Conservation (phyloP, 2,888 invertebrate species). For the Meandrusa payeni region DNA sequence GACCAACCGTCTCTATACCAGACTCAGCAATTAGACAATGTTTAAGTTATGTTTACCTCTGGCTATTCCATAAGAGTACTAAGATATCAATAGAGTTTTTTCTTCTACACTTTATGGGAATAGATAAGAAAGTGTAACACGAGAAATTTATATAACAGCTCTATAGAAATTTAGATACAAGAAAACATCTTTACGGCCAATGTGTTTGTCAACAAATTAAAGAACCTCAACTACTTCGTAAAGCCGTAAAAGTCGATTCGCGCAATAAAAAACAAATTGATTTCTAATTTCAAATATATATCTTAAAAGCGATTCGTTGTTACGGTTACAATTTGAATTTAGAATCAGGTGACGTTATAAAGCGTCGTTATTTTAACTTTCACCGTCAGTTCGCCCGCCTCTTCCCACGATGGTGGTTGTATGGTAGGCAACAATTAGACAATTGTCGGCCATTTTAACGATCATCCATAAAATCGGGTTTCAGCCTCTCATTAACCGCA, state of each 20-base stretch:
- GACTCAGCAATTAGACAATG: too few relatives aligned
- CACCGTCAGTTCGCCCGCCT: slow-evolving; percentile 61
- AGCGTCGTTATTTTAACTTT: slow-evolving; percentile 62
- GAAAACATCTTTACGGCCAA: slow-evolving; percentile 9
- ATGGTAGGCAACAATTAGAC: slow-evolving; percentile 76
- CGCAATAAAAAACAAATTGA: slow-evolving; percentile 57
- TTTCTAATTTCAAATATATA: slow-evolving; percentile 48
- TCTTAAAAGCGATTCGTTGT: slow-evolving; percentile 71
- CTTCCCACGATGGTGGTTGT: slow-evolving; percentile 74
- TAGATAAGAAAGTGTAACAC: slow-evolving; percentile 15
- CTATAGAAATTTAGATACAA: slow-evolving; percentile 2
- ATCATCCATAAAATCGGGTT: slow-evolving; percentile 75
- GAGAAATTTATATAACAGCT: slow-evolving; percentile 7
- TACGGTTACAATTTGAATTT: slow-evolving; percentile 62
- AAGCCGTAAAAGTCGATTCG: slow-evolving; percentile 34
- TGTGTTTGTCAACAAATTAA: slow-evolving; percentile 25
- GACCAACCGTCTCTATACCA: too few relatives aligned
- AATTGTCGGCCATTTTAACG: slow-evolving; percentile 78
- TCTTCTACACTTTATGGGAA: slow-evolving; percentile 1
- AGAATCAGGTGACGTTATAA: slow-evolving; percentile 65
- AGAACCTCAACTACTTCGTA: slow-evolving; percentile 23
- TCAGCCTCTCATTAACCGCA: slow-evolving; percentile 78
- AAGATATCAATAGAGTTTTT: too few relatives aligned
- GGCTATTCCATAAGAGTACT: too few relatives aligned
- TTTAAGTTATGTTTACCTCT: too few relatives aligned